Evolutionary conservation across 2,113 vertebrate genomes (phyloP).

Genomic region (sheep (Ovis aries)): ARS-UI_Ramb_v3.0 NC_056065.1:57643001-57643500

Average conservation of each 20-base stretch:
- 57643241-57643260: background rate
- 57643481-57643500: background rate
- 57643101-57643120: background rate
- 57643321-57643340: background rate
- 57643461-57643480: background rate
- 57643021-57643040: background rate
- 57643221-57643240: background rate
- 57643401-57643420: background rate
- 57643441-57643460: background rate
- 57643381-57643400: background rate
- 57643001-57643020: background rate
- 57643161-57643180: background rate
- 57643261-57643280: background rate
- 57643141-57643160: background rate
- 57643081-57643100: background rate
- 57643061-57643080: background rate
- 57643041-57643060: accelerated
- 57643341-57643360: background rate
- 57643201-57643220: background rate
- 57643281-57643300: background rate
- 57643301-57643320: background rate
- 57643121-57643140: background rate
- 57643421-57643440: background rate
- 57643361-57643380: background rate
- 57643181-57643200: background rate